These are phyloP conservation scores for Pseudomyrmex cubaensis DNA, from an alignment of 1,140 invertebrate genomes.

Conservation along the genomic window DNA sequence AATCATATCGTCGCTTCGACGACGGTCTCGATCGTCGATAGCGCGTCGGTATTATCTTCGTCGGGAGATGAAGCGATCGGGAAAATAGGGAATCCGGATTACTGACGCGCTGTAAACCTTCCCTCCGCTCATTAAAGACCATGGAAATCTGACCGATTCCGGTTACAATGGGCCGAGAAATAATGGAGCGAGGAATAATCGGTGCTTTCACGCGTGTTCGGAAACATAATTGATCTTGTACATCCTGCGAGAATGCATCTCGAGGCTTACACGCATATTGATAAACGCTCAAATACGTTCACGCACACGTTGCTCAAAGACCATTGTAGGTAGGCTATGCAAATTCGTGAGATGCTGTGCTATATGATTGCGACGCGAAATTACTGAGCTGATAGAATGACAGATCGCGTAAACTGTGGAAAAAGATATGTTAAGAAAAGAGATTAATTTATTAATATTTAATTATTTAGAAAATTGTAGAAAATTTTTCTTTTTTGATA, in stretches of 20 bases:
- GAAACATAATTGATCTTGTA: background rate
- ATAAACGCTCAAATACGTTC: constrained; percentile 9
- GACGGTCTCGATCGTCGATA: constrained; percentile 6
- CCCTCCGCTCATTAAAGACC: constrained; percentile 38
- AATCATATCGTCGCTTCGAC: constrained; percentile 30
- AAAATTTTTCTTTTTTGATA: no score
- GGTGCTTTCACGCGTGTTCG: constrained; percentile 24
- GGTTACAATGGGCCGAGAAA: constrained; percentile 59
- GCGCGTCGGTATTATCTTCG: background rate
- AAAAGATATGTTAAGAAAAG: no score
- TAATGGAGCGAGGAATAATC: constrained; percentile 65
- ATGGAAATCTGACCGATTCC: constrained; percentile 52
- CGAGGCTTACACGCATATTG: background rate
- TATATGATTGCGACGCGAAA: background rate
- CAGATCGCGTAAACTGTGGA: no score
- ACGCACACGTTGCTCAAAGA: background rate
- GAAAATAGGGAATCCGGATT: constrained; percentile 63
- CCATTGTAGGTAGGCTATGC: background rate
- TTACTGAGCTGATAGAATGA: no score
- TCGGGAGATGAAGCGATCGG: constrained; percentile 36
- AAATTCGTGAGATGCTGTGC: background rate
- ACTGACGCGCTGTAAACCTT: constrained; percentile 15
- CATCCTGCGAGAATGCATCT: background rate
- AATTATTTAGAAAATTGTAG: no score
- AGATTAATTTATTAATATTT: no score